phyloP scores from a whole-genome alignment of 1,140 invertebrate species.

The Calephelis virginiensis region DNA sequence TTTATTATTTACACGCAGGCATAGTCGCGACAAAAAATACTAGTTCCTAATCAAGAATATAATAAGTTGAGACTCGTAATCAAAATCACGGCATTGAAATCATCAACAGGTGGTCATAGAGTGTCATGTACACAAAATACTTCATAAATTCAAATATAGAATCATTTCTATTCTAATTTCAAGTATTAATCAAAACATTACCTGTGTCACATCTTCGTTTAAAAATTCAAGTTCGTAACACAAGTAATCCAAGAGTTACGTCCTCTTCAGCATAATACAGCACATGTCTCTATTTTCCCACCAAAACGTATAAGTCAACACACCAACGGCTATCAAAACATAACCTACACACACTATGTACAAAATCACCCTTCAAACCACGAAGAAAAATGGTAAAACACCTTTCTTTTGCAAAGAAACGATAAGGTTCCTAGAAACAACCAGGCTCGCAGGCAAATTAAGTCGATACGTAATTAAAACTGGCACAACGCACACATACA shows the following conservation, averaged over 20 bases:
- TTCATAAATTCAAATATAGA: slow-evolving; percentile 20
- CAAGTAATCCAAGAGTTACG: slow-evolving; percentile 34
- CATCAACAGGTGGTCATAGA: slow-evolving; percentile 48
- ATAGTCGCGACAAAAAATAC: no score
- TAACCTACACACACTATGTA: slow-evolving; percentile 30
- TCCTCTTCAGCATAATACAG: slow-evolving; percentile 23
- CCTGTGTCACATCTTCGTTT: slow-evolving; percentile 45
- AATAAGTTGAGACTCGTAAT: slow-evolving; percentile 1
- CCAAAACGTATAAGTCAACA: slow-evolving; percentile 42
- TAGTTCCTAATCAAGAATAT: background rate
- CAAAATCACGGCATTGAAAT: slow-evolving; percentile 16
- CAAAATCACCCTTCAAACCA: slow-evolving; percentile 14
- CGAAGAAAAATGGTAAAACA: slow-evolving; percentile 24
- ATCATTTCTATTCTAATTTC: slow-evolving; percentile 4
- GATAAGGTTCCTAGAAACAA: slow-evolving; percentile 47
- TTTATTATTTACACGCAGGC: no score
- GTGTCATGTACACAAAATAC: slow-evolving; percentile 13
- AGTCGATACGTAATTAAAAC: slow-evolving; percentile 79
- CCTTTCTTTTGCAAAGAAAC: slow-evolving; percentile 28
- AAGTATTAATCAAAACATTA: slow-evolving; percentile 25
- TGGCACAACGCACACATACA: slow-evolving; percentile 72
- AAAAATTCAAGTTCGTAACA: slow-evolving; percentile 25
- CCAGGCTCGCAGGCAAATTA: slow-evolving; percentile 71
- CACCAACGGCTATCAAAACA: slow-evolving; percentile 35
- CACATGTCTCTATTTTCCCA: slow-evolving; percentile 41